phyloP scores from a whole-genome alignment of 2,888 invertebrate species.

The Caenorhabditis uteleia region DNA sequence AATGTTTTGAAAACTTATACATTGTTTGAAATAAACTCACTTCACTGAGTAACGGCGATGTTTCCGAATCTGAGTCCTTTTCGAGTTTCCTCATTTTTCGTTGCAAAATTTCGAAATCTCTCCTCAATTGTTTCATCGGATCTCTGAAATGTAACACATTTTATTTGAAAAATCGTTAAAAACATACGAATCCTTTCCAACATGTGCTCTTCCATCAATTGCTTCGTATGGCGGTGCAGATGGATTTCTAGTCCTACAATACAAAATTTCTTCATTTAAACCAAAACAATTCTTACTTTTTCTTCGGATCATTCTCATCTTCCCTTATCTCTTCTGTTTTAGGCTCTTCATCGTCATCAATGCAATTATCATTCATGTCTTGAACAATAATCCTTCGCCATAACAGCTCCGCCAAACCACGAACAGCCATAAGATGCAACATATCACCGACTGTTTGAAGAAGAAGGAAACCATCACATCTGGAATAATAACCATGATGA shows the following conservation, averaged over 20 bases:
- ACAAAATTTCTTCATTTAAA: neutral
- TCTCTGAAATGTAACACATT: too few species aligned
- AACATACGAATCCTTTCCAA: neutral
- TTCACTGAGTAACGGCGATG: too few species aligned
- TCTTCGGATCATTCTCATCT: neutral
- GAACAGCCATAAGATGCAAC: neutral
- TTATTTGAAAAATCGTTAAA: too few species aligned
- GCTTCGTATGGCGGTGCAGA: neutral
- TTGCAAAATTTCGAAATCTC: neutral
- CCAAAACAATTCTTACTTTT: neutral
- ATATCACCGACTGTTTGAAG: constrained; percentile 18
- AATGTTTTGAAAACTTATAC: too few species aligned
- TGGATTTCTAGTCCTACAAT: neutral
- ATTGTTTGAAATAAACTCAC: too few species aligned
- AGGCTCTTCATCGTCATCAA: neutral
- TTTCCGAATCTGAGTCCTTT: too few species aligned
- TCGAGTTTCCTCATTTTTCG: too few species aligned
- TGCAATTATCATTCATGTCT: neutral
- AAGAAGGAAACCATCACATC: constrained; percentile 28
- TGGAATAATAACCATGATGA: neutral
- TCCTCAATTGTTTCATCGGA: neutral
- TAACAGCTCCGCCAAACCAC: neutral
- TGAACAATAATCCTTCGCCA: constrained; percentile 2
- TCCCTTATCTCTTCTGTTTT: neutral
- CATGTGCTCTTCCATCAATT: neutral